Evolutionary conservation across 2,113 vertebrate genomes (phyloP).

Genomic region (Manacus vitellinus): DNA sequence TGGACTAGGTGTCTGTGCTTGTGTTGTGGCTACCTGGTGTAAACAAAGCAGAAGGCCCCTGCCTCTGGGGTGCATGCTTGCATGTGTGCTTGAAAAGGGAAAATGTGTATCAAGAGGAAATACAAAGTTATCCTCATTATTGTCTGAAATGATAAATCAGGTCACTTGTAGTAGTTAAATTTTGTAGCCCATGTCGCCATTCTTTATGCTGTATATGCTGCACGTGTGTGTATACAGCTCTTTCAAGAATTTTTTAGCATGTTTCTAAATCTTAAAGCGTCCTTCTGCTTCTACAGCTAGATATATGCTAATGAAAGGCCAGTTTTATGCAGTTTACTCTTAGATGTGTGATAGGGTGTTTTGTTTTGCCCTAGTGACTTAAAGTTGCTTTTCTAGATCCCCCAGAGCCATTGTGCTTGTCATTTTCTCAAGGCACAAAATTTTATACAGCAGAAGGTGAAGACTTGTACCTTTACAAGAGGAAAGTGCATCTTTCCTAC

Average conservation of each 20-base stretch:
- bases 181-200: background rate
- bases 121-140: background rate
- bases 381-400: background rate
- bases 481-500: background rate
- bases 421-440: background rate
- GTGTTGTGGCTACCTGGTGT: background rate
- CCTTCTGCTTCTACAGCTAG: background rate
- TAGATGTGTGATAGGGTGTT: background rate
- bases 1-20: background rate
- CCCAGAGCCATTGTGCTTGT: background rate
- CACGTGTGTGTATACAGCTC: rapidly evolving
- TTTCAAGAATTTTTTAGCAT: background rate
- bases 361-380: background rate
- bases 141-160: background rate
- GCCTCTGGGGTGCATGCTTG: background rate
- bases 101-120: background rate
- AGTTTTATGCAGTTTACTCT: background rate
- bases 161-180: background rate
- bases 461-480: background rate
- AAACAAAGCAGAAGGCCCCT: rapidly evolving
- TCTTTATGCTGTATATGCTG: background rate
- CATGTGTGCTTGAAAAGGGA: background rate
- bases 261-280: background rate
- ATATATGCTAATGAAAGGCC: background rate
- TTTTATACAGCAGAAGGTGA: background rate